Conservation (phyloP, 1,140 invertebrate species). For the Drosophila malerkotliana region DNA sequence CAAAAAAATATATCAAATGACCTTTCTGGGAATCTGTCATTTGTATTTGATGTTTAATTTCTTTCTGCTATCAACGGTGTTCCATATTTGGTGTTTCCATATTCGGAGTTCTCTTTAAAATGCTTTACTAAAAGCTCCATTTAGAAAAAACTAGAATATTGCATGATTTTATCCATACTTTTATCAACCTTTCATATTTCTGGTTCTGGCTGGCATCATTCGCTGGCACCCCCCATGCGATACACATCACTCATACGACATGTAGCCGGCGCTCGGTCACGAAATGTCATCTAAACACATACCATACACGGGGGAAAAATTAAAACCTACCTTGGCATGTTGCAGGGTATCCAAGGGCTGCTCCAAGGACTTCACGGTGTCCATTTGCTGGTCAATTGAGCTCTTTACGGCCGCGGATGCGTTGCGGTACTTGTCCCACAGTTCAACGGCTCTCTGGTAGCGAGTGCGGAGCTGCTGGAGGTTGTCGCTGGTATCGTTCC, state of each 20-base stretch:
- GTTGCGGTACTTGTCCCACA: conserved; percentile 91
- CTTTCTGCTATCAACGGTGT: not conserved
- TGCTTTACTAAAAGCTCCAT: not conserved
- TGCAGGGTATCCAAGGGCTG: conserved; percentile 78
- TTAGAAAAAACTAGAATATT: not conserved
- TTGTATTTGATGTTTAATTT: not conserved
- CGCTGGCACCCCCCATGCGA: not conserved
- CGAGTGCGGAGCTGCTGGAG: conserved; percentile 89
- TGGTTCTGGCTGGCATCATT: conserved; percentile 7
- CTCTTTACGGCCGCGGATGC: conserved; percentile 89
- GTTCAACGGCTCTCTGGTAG: conserved; percentile 89
- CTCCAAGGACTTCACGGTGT: conserved; percentile 76
- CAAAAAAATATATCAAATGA: not conserved
- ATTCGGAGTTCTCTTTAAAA: no score
- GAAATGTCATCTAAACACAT: conserved; percentile 5
- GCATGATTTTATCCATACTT: not conserved
- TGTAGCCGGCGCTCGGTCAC: conserved; percentile 22
- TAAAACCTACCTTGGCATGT: conserved; percentile 79
- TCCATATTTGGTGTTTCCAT: not conserved
- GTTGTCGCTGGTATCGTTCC: conserved; percentile 90
- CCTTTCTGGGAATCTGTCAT: not conserved
- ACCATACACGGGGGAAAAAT: not conserved
- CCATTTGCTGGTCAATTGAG: conserved; percentile 89
- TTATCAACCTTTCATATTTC: not conserved
- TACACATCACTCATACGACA: conserved; percentile 23